Evolutionary conservation across 2,113 vertebrate species (phyloP).

Genomic region (Tetrax tetrax): DNA sequence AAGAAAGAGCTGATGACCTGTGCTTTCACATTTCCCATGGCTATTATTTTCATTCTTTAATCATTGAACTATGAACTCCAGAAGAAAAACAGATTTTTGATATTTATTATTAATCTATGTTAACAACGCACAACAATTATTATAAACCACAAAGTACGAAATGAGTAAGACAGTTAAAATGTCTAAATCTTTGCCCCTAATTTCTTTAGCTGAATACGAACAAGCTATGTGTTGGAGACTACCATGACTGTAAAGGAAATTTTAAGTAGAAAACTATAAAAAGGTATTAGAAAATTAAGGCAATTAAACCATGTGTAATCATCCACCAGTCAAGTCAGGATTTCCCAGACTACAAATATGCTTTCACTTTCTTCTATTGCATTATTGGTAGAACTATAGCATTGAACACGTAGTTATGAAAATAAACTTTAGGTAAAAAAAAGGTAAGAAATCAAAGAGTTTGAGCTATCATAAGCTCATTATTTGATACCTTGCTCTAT

Average conservation of each 20-base stretch:
- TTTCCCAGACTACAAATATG: background rate
- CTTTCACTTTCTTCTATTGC: background rate
- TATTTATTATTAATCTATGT: background rate
- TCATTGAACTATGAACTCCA: background rate
- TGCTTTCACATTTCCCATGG: background rate
- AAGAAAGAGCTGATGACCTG: background rate
- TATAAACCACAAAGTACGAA: background rate
- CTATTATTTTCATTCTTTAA: background rate
- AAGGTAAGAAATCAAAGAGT: conserved; percentile 42
- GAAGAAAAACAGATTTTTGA: background rate
- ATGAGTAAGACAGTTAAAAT: background rate
- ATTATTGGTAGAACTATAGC: background rate
- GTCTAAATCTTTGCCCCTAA: background rate
- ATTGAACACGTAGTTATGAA: background rate
- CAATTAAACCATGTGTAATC: background rate
- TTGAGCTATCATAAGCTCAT: conserved; percentile 61
- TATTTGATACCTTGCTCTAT: conserved; percentile 92
- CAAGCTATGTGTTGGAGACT: background rate
- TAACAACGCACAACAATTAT: background rate
- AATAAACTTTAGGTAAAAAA: background rate
- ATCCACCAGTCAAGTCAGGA: background rate
- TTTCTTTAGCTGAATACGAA: background rate
- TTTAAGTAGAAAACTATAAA: background rate
- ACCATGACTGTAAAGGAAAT: background rate
- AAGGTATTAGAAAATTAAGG: background rate